Conservation (phyloP, 2,797 vertebrate genomes). For the Pseudopleuronectes americanus region DNA sequence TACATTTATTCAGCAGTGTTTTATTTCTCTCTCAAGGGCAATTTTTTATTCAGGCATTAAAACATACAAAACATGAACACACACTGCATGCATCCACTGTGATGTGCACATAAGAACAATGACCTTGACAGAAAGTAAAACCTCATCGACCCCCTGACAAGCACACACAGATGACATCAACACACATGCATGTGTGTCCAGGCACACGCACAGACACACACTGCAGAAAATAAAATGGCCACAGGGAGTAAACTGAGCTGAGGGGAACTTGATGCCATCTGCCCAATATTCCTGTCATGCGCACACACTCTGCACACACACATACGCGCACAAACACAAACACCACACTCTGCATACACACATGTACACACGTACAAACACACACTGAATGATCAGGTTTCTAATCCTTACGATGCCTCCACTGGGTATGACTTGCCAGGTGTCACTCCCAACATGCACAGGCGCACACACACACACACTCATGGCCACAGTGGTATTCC, state of each 20-base stretch:
- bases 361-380: background rate
- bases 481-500: conserved; percentile 4
- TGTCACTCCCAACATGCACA: conserved; percentile 50
- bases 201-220: conserved; percentile 15
- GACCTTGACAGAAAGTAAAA: conserved; percentile 61
- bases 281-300: conserved; percentile 59
- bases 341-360: conserved; percentile 13
- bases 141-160: conserved; percentile 46
- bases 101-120: conserved; percentile 45
- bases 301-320: conserved; percentile 4
- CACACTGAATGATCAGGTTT: conserved; percentile 26
- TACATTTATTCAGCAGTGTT: conserved; percentile 22
- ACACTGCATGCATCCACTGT: conserved; percentile 17
- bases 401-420: conserved; percentile 61
- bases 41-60: background rate
- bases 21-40: conserved; percentile 46
- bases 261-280: conserved; percentile 73
- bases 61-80: conserved; percentile 24
- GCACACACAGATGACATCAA: conserved; percentile 8
- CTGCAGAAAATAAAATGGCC: conserved; percentile 44
- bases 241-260: conserved; percentile 69
- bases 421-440: conserved; percentile 60
- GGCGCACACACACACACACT: background rate
- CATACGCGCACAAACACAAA: conserved; percentile 8
- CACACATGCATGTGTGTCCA: conserved; percentile 23